Conservation (phyloP, 2,888 invertebrate genomes). For the Cataglyphis livida region DNA sequence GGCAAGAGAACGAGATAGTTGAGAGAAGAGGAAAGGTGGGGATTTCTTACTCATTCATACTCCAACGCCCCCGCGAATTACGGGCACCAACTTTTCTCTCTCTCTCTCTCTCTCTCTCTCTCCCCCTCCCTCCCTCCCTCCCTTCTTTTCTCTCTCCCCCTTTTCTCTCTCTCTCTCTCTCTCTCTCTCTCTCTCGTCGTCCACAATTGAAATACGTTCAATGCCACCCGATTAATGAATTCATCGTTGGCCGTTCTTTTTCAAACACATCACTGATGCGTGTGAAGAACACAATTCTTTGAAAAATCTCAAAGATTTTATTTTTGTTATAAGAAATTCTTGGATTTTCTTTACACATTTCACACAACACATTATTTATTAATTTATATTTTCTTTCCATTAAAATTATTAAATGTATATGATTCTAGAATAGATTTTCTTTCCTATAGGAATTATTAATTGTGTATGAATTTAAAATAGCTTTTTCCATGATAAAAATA, state of each 20-base stretch:
- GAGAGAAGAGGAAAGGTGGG: conserved; percentile 68
- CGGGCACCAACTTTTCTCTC: conserved; percentile 50
- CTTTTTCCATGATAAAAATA: neutral
- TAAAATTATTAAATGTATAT: neutral
- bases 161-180: neutral
- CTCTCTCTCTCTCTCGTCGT: conserved; percentile 30
- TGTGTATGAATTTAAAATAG: neutral
- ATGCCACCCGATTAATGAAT: conserved; percentile 66
- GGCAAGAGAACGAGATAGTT: conserved; percentile 47
- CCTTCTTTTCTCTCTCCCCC: neutral
- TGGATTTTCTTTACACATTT: neutral
- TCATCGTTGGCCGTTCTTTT: conserved; percentile 34
- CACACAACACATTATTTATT: too few species aligned
- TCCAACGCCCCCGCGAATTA: conserved; percentile 77
- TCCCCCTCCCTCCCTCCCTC: too few species aligned
- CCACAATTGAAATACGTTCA: conserved; percentile 53
- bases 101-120: too few species aligned
- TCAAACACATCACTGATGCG: neutral
- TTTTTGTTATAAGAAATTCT: neutral
- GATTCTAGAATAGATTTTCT: neutral
- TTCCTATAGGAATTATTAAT: neutral
- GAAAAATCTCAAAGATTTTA: neutral
- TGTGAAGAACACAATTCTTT: neutral
- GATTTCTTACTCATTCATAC: conserved; percentile 81
- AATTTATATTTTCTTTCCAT: neutral